A percentile compares a stretch with the other conserved stretches of the same genome.
Conservation (phyloP, 2,797 vertebrate species). For the Philypnodon macrostomus region DNA sequence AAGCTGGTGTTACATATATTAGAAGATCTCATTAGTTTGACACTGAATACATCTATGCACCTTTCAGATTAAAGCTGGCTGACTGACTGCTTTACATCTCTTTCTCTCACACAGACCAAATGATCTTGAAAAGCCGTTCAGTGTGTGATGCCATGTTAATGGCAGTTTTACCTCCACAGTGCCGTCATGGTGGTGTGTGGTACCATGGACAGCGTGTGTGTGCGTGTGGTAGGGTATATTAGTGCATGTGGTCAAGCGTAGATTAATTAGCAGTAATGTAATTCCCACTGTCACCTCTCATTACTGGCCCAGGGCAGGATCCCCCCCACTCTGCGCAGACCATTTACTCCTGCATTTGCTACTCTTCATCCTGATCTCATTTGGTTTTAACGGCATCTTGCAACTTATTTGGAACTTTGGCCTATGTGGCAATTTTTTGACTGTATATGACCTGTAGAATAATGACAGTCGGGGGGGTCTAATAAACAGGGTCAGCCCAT, state of each 20-base stretch:
- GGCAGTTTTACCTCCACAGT: slow-evolving; percentile 11
- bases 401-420: not conserved
- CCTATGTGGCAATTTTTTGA: no score
- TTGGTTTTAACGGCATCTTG: slow-evolving; percentile 13
- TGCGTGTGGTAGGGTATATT: slow-evolving; percentile 45
- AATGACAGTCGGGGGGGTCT: no score
- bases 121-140: no score
- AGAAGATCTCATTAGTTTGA: not conserved
- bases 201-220: slow-evolving; percentile 19
- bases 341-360: slow-evolving; percentile 8
- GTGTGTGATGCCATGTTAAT: not conserved
- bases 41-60: not conserved
- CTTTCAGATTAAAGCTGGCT: slow-evolving; percentile 1
- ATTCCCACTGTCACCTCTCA: slow-evolving; percentile 69
- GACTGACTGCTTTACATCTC: not conserved
- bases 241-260: slow-evolving; percentile 66
- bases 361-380: slow-evolving; percentile 6
- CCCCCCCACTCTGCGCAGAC: slow-evolving; percentile 11
- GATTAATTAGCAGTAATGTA: slow-evolving; percentile 71
- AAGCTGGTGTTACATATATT: no score
- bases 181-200: no score
- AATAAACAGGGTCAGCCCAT: no score
- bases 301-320: slow-evolving; percentile 51
- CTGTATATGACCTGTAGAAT: not conserved
- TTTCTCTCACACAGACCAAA: not conserved